Percentiles rank a stretch among this genome's conserved stretches.
These are phyloP conservation scores for Parnassius smintheus DNA, from an alignment of 2,888 invertebrate species.

Conservation along the genomic window DNA sequence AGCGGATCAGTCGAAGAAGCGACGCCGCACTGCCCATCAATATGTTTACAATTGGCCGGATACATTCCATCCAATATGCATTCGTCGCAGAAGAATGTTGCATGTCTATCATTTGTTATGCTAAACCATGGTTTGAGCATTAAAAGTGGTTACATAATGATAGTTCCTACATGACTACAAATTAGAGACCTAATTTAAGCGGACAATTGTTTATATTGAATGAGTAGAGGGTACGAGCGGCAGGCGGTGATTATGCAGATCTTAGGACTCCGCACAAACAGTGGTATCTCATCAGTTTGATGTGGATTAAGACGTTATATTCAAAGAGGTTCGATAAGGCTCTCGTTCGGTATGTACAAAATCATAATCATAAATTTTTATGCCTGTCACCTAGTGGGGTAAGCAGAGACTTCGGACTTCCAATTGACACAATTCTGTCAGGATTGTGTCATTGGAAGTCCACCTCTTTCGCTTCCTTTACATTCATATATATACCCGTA, in stretches of 20 bases:
- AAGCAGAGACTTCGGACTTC: too few relatives aligned
- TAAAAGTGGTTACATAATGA: slow-evolving; percentile 62
- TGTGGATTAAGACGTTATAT: background rate
- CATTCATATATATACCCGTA: too few relatives aligned
- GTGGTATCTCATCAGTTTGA: background rate
- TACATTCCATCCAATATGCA: slow-evolving; percentile 35
- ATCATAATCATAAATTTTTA: too few relatives aligned
- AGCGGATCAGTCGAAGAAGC: slow-evolving; percentile 14
- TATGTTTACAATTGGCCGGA: slow-evolving; percentile 30
- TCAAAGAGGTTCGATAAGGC: background rate
- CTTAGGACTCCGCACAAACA: slow-evolving; percentile 1
- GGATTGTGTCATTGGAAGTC: too few relatives aligned
- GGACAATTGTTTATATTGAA: slow-evolving; percentile 62
- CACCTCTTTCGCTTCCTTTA: too few relatives aligned
- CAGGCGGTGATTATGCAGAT: slow-evolving; percentile 29
- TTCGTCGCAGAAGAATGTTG: slow-evolving; percentile 49
- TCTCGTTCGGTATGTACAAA: too few relatives aligned
- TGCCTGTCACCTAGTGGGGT: too few relatives aligned
- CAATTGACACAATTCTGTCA: too few relatives aligned
- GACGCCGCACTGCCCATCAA: slow-evolving; percentile 7
- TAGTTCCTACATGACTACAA: slow-evolving; percentile 46
- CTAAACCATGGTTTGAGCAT: slow-evolving; percentile 55
- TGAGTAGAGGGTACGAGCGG: slow-evolving; percentile 47
- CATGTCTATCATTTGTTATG: slow-evolving; percentile 73
- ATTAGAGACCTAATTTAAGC: slow-evolving; percentile 60